Percentiles rank a stretch among this genome's conserved stretches.
phyloP scores from a whole-genome alignment of 2,888 invertebrate species.

The Agrotis puta region DNA sequence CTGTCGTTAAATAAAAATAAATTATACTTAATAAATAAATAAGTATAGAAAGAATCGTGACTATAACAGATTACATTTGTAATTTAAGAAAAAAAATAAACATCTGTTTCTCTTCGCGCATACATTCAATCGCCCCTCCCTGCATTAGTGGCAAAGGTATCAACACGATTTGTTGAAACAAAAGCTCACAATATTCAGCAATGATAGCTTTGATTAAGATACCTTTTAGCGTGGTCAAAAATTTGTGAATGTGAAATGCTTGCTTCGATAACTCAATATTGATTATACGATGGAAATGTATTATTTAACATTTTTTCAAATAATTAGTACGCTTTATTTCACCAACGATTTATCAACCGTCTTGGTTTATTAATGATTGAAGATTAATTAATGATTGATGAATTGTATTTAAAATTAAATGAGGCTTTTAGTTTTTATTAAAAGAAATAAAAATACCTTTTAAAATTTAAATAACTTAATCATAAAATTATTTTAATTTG shows the following conservation, averaged over 20 bases:
- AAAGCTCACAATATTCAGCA: not conserved
- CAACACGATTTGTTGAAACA: not conserved
- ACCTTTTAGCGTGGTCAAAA: not conserved
- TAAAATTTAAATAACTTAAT: slow-evolving; percentile 15
- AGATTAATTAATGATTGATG: slow-evolving; percentile 8
- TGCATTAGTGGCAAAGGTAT: not conserved
- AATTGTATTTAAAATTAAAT: slow-evolving; percentile 14
- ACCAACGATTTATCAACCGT: slow-evolving; percentile 19
- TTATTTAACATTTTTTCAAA: not conserved
- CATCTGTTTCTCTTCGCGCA: not conserved
- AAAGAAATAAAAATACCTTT: slow-evolving; percentile 7
- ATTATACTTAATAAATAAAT: slow-evolving; percentile 47
- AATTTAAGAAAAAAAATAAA: not conserved
- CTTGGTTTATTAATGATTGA: slow-evolving; percentile 10
- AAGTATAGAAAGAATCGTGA: slow-evolving; percentile 8
- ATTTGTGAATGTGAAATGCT: not conserved
- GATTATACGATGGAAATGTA: slow-evolving; percentile 10
- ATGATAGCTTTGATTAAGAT: slow-evolving; percentile 1
- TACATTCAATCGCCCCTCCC: too few relatives aligned
- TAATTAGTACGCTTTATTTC: slow-evolving; percentile 39
- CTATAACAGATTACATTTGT: slow-evolving; percentile 8
- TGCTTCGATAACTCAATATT: not conserved
- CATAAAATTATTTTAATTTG: slow-evolving; percentile 20
- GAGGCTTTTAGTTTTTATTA: slow-evolving; percentile 51
- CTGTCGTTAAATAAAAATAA: slow-evolving; percentile 40